Evolutionary conservation across 2,113 vertebrate genomes (phyloP).

Genomic region (Plotosus lineatus): DNA sequence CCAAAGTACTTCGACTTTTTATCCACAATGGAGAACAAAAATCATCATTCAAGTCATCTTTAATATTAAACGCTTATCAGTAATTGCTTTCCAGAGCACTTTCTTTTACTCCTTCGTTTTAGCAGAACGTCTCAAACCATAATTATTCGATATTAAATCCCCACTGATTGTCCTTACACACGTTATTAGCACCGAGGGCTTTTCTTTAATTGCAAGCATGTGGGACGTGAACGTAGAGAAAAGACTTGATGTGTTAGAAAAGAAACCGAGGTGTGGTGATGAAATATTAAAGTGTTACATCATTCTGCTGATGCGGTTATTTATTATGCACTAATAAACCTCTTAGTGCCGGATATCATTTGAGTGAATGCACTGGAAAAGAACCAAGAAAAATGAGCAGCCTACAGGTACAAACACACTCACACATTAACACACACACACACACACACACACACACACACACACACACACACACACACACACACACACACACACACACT

Average conservation of each 20-base stretch:
- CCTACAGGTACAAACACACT: slow-evolving; percentile 16
- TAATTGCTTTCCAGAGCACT: slow-evolving; percentile 2
- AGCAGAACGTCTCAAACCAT: neutral
- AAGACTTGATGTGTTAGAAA: neutral
- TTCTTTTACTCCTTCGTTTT: neutral
- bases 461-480: neutral
- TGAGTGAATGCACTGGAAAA: slow-evolving; percentile 5
- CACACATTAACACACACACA: neutral
- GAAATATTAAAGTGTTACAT: slow-evolving; percentile 30
- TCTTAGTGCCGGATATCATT: slow-evolving; percentile 30
- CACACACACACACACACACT: no score
- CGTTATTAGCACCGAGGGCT: slow-evolving; percentile 1
- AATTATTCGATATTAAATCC: slow-evolving; percentile 20
- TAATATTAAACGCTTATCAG: slow-evolving; percentile 8
- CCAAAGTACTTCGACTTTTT: neutral
- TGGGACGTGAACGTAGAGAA: neutral
- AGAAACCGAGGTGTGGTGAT: neutral
- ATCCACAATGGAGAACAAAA: neutral
- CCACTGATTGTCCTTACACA: neutral
- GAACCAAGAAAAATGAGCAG: slow-evolving; percentile 33
- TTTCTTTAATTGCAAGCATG: neutral
- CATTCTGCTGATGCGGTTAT: slow-evolving; percentile 36
- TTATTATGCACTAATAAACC: slow-evolving; percentile 33
- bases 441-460: neutral
- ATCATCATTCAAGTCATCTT: neutral